These are phyloP conservation scores for Watsonalla binaria DNA, from an alignment of 2,888 invertebrate species.

Conservation along the genomic window DNA sequence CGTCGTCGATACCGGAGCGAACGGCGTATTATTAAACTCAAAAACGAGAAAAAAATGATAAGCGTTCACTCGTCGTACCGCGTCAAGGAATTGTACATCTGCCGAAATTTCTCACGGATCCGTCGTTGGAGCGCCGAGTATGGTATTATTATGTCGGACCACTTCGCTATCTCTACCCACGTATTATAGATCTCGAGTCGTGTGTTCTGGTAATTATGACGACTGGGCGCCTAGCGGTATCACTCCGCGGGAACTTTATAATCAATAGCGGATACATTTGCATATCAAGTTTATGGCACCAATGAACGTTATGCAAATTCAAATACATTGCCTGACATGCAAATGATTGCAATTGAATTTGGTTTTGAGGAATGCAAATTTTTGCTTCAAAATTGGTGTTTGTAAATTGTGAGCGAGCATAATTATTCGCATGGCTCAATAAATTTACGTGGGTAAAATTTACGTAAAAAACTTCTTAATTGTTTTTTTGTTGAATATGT, in stretches of 20 bases:
- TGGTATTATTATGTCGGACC: conserved; percentile 69
- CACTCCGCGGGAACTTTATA: conserved; percentile 52
- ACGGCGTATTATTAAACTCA: conserved; percentile 66
- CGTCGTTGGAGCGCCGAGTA: conserved; percentile 46
- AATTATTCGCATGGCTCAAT: no score
- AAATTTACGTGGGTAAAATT: no score
- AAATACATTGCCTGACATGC: conserved; percentile 9
- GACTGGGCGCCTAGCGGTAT: conserved; percentile 66
- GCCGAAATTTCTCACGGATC: conserved; percentile 79
- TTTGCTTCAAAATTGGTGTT: background rate
- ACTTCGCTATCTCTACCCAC: conserved; percentile 56
- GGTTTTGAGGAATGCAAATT: conserved; percentile 1
- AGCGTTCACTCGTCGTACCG: conserved; percentile 70
- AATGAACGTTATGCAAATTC: conserved; percentile 33
- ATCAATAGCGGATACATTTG: conserved; percentile 57
- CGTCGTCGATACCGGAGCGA: conserved; percentile 55
- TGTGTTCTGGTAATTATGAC: conserved; percentile 58
- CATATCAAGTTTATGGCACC: conserved; percentile 56
- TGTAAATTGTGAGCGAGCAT: background rate
- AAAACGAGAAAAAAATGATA: conserved; percentile 58
- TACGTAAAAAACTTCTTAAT: no score
- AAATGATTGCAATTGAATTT: conserved; percentile 13
- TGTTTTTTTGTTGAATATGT: no score
- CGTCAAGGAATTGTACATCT: conserved; percentile 78
- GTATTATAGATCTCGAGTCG: conserved; percentile 55